phyloP scores from a whole-genome alignment of 2,113 vertebrate genomes.

The Equus przewalskii region DNA sequence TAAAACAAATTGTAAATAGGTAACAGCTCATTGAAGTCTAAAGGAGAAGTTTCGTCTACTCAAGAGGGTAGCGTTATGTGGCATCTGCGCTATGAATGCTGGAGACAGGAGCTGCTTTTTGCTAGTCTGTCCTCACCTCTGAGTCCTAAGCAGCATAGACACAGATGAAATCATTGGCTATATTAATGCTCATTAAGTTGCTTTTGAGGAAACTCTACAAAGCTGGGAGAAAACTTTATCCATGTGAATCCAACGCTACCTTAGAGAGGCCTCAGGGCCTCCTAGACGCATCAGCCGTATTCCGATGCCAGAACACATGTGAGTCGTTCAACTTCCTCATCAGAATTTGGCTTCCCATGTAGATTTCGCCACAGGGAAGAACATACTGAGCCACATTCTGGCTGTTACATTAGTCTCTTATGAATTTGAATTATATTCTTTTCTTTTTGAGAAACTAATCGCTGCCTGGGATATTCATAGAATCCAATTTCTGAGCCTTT shows the following conservation, averaged over 20 bases:
- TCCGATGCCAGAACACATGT: background rate
- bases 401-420: slow-evolving; percentile 46
- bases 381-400: background rate
- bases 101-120: background rate
- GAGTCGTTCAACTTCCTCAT: background rate
- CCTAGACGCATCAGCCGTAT: background rate
- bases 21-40: background rate
- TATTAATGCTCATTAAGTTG: background rate
- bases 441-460: slow-evolving; percentile 62
- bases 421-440: slow-evolving; percentile 53
- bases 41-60: background rate
- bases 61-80: background rate
- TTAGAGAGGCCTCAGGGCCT: background rate
- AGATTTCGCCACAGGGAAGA: slow-evolving; percentile 55
- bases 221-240: background rate
- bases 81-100: background rate
- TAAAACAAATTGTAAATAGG: background rate
- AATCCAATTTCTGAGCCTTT: slow-evolving; percentile 34
- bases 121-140: background rate
- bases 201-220: slow-evolving; percentile 13
- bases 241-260: background rate
- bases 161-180: background rate
- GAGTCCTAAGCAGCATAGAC: background rate
- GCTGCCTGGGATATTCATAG: background rate
- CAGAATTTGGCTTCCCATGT: slow-evolving; percentile 51